phyloP scores from a whole-genome alignment of 2,113 vertebrate genomes.

The Azemiops feae region DNA sequence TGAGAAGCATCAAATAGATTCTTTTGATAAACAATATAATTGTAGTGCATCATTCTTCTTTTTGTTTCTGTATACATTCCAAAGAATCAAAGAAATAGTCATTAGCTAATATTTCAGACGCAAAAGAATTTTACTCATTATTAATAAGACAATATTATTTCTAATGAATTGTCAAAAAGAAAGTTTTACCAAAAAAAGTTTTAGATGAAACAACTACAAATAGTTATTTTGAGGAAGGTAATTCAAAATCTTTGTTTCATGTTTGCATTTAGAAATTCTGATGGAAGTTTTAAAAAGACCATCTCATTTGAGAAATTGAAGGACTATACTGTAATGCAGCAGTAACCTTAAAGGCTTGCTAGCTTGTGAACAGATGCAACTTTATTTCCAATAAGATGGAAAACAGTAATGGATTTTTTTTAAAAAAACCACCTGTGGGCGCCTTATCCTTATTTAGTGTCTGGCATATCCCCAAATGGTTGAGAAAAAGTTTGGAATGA shows the following conservation, averaged over 20 bases:
- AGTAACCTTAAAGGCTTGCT: background rate
- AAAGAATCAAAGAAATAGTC: background rate
- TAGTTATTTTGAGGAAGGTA: background rate
- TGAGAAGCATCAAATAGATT: conserved; percentile 49
- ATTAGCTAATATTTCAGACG: background rate
- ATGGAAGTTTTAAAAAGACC: background rate
- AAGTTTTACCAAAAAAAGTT: background rate
- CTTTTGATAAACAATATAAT: conserved; percentile 45
- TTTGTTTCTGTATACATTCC: conserved; percentile 13
- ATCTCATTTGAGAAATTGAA: background rate
- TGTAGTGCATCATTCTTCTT: background rate
- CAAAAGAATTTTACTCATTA: background rate
- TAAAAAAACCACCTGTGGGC: background rate
- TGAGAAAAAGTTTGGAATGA: background rate
- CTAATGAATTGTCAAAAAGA: background rate
- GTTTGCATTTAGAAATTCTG: background rate
- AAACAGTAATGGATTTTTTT: background rate
- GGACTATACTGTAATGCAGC: background rate
- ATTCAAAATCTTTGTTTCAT: background rate
- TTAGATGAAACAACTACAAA: background rate
- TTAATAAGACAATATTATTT: background rate
- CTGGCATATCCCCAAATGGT: background rate
- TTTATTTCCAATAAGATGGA: background rate
- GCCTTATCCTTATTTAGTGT: background rate
- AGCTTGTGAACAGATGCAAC: background rate